A percentile compares a stretch with the other conserved stretches of the same genome.
Evolutionary conservation across 1,140 invertebrate genomes (phyloP).

Genomic region (Sitobion miscanthi): DNA sequence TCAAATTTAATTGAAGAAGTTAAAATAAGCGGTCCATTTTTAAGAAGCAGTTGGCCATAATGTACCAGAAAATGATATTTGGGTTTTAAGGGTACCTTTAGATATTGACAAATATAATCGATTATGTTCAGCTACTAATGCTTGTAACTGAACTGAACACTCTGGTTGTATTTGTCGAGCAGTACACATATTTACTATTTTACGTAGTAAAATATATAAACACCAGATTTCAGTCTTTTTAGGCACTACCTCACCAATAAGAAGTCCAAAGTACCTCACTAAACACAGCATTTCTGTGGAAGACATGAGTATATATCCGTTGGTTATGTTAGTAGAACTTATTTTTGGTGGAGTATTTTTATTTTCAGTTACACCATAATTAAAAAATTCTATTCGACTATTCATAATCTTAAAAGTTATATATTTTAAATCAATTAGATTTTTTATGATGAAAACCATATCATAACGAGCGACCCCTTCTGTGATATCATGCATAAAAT

Average conservation of each 20-base stretch:
- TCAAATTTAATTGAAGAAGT: too few relatives aligned
- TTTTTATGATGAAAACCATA: background rate
- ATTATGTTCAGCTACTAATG: too few relatives aligned
- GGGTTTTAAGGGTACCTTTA: too few relatives aligned
- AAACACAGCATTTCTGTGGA: background rate
- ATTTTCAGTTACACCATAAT: background rate
- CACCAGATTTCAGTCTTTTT: background rate
- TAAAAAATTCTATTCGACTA: background rate
- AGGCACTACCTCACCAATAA: background rate
- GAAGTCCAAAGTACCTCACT: background rate
- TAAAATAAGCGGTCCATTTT: too few relatives aligned
- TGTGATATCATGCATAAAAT: background rate
- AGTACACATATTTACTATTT: background rate
- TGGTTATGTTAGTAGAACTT: background rate
- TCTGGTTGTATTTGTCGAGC: background rate
- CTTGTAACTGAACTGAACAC: background rate
- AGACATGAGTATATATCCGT: constrained; percentile 5
- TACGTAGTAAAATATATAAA: background rate
- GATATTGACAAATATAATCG: too few relatives aligned
- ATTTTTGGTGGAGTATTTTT: background rate
- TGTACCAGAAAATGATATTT: too few relatives aligned
- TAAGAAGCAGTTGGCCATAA: too few relatives aligned
- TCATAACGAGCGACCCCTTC: background rate
- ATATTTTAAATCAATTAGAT: background rate
- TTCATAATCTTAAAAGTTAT: too few relatives aligned